phyloP scores from a whole-genome alignment of 1,140 invertebrate species.

The Pachypeltis micranthus region DNA sequence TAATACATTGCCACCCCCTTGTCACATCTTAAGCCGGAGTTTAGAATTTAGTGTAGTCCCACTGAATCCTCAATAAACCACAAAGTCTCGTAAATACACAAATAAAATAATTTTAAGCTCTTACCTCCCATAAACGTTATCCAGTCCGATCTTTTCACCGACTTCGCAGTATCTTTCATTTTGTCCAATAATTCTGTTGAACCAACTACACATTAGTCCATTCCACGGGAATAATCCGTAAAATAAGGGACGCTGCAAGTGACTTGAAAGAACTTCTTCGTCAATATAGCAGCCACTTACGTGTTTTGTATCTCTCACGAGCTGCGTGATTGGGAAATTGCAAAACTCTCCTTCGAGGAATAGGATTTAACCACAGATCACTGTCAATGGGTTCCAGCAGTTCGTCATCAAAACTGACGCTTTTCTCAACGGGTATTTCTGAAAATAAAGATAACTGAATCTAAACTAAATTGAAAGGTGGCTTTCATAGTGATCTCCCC shows the following conservation, averaged over 20 bases:
- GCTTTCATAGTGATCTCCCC: no score
- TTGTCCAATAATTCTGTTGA: neutral
- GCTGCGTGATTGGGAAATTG: neutral
- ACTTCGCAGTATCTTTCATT: neutral
- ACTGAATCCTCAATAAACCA: neutral
- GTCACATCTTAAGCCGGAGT: neutral
- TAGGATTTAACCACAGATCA: neutral
- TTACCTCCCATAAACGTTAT: neutral
- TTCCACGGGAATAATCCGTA: neutral
- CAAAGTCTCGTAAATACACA: neutral
- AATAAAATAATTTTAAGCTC: neutral
- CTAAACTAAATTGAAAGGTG: no score
- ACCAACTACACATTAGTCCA: neutral
- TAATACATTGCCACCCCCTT: neutral
- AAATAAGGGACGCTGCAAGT: neutral
- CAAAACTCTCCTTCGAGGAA: neutral
- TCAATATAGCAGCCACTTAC: no score
- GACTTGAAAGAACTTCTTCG: neutral
- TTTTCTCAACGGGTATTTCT: neutral
- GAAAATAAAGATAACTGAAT: no score
- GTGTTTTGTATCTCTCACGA: neutral
- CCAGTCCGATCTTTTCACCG: neutral
- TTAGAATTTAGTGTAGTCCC: neutral
- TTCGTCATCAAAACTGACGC: neutral
- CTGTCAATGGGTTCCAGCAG: neutral